Evolutionary conservation across 2,888 invertebrate genomes (phyloP), one percentile per base, ranked within the genome.

Genomic region (Chaetogeoica ovagalla): DNA sequence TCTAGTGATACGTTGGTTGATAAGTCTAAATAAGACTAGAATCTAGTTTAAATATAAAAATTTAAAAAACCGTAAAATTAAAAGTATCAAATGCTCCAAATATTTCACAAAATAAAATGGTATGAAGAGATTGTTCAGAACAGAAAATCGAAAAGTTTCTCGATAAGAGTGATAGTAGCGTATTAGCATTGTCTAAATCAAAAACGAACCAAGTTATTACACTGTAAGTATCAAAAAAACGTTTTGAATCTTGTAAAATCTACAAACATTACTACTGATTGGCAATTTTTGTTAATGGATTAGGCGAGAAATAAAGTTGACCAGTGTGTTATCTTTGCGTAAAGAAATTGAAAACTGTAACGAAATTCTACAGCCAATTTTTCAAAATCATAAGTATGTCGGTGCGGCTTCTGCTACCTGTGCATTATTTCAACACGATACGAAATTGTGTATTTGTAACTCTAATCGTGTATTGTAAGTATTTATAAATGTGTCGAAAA

Each of bases 81-180:
- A 77, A 55, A 39, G 21, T 39, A 21, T 30, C 68, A 15, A 72
- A 75, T 13, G 21, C 62, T 7, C 13, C 63, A 43, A 73, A 60
- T 48, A 37, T 81, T 71, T 76, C 0, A 82, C 84, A 84, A 37
- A 88, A 82, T 81, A 82, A 91, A 84, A 88, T 95, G 88, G 92
- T 97, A 0, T 88, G 97, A 83, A 95, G 95, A 0, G 93, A 94
- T 86, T 88, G 92, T 0, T 90, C 90, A 59, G 90, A 91, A 81
- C 96, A 97, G 86, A 98, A 97, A 86, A 88, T 98, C 70, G 95
- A 96, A 77, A 94, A 93, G 86, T 97, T 96, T 87, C 85, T 89
- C 57, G 83, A 75, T 17, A 71, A 63, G 21, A 79, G 55, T 70
- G 83, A 76, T 43, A 71, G 37, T 23, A 65, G 21, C 37, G 39